These are phyloP conservation scores for Bradysia coprophila DNA, from an alignment of 1,140 invertebrate genomes.

Conservation along the genomic window DNA sequence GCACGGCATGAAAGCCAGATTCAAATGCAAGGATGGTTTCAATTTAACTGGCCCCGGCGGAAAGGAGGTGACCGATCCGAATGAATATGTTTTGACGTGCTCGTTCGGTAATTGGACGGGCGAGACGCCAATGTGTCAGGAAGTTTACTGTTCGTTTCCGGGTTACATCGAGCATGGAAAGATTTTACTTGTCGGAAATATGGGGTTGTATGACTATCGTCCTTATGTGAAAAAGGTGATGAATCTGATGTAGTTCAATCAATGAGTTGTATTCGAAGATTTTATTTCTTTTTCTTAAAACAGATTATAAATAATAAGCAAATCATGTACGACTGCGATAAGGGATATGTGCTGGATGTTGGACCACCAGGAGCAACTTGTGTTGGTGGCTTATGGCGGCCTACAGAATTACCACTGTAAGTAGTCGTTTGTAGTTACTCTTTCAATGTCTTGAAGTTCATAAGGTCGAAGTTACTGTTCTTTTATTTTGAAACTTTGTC, in stretches of 20 bases:
- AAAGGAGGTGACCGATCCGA: conserved; percentile 23
- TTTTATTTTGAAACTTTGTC: too few species aligned
- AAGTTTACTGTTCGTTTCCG: conserved; percentile 89
- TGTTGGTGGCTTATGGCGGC: conserved; percentile 21
- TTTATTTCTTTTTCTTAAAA: conserved; percentile 4
- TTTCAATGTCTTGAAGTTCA: too few species aligned
- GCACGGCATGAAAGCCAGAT: conserved; percentile 82
- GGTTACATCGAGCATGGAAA: conserved; percentile 81
- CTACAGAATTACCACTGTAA: conserved; percentile 14
- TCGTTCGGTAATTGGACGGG: conserved; percentile 87
- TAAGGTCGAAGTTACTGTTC: too few species aligned
- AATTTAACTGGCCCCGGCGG: conserved; percentile 47
- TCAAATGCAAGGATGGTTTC: conserved; percentile 84
- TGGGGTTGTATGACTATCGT: conserved; percentile 94
- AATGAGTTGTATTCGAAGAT: not conserved
- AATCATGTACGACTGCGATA: conserved; percentile 92
- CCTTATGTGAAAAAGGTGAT: conserved; percentile 79
- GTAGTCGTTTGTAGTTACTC: too few species aligned
- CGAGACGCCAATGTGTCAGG: conserved; percentile 63
- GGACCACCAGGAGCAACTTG: conserved; percentile 70
- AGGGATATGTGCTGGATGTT: conserved; percentile 66
- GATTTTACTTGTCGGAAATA: conserved; percentile 85
- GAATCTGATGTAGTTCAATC: not conserved
- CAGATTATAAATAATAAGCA: conserved; percentile 79
- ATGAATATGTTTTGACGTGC: conserved; percentile 53